phyloP scores from a whole-genome alignment of 2,113 vertebrate genomes.

The Pyrgilauda ruficollis region DNA sequence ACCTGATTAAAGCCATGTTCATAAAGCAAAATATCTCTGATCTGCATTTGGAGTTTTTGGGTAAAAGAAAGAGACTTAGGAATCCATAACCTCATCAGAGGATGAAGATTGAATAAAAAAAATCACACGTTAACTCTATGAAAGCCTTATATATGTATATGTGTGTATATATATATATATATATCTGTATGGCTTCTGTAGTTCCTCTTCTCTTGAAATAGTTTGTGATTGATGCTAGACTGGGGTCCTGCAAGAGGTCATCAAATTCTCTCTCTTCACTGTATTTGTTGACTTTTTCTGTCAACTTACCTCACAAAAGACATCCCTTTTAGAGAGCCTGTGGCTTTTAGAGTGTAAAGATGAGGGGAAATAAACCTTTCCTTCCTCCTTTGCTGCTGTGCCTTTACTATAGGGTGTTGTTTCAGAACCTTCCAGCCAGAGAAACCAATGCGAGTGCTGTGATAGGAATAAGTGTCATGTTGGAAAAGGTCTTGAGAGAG shows the following conservation, averaged over 20 bases:
- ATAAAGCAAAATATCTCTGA: not conserved
- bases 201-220: not conserved
- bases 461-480: not conserved
- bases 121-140: fast-evolving
- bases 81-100: not conserved
- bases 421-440: not conserved
- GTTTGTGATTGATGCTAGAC: not conserved
- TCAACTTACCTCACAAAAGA: not conserved
- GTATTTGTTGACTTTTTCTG: not conserved
- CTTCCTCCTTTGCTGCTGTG: not conserved
- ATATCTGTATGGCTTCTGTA: not conserved
- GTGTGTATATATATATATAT: too few species aligned
- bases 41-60: not conserved
- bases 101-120: not conserved
- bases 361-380: not conserved
- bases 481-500: not conserved
- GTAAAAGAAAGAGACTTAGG: not conserved
- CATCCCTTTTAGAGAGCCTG: not conserved
- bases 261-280: not conserved
- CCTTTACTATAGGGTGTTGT: not conserved
- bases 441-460: not conserved
- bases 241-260: not conserved
- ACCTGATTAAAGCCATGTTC: not conserved
- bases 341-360: not conserved
- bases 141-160: not conserved